These are phyloP conservation scores for Lophius piscatorius DNA, from an alignment of 2,113 vertebrate species.

Conservation along the genomic window DNA sequence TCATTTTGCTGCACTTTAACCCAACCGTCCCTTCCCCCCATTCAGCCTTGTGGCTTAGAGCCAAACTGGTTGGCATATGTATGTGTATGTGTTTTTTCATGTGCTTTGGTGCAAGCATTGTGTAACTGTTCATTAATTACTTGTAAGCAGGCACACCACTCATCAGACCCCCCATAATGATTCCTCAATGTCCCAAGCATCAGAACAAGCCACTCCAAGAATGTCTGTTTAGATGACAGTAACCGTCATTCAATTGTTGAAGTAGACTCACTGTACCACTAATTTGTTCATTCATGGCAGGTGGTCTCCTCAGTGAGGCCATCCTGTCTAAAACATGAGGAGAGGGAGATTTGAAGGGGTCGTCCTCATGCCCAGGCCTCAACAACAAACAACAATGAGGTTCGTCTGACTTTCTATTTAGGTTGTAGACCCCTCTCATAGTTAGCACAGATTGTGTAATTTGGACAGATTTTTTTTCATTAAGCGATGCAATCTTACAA, in stretches of 20 bases:
- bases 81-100: constrained; percentile 26
- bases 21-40: constrained; percentile 11
- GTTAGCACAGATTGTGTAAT: not conserved
- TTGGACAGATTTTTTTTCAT: not conserved
- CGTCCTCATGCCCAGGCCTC: constrained; percentile 27
- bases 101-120: constrained; percentile 35
- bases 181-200: constrained; percentile 38
- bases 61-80: constrained; percentile 38
- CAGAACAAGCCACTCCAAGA: constrained; percentile 23
- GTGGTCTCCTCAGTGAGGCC: constrained; percentile 70
- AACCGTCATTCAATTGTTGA: constrained; percentile 68
- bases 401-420: constrained; percentile 42
- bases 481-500: not conserved
- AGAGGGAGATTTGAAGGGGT: constrained; percentile 38
- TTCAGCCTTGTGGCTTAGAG: constrained; percentile 25
- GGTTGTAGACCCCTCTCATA: not conserved
- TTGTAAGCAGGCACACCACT: constrained; percentile 41
- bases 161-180: constrained; percentile 63
- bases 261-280: constrained; percentile 55
- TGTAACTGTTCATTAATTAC: constrained; percentile 61
- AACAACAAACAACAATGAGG: constrained; percentile 30
- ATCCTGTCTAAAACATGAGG: constrained; percentile 58
- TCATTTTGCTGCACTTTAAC: constrained; percentile 60
- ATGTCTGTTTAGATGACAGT: constrained; percentile 55
- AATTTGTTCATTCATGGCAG: constrained; percentile 64